Percentiles rank a stretch among this genome's conserved stretches.
Conservation (phyloP, 2,113 vertebrate species). For the Egretta garzetta region DNA sequence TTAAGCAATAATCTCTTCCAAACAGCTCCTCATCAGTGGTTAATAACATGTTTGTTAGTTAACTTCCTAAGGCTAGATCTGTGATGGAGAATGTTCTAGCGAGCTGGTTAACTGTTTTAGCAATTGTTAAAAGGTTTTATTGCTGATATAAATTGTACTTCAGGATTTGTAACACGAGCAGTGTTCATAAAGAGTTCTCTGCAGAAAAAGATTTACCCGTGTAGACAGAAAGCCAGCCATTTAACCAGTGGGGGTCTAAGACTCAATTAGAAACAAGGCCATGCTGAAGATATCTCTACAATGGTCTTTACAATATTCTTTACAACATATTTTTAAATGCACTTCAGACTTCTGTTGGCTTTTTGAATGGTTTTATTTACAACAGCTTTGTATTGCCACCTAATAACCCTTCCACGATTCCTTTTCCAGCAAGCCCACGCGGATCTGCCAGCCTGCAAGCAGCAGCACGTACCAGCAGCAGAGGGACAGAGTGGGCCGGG, state of each 20-base stretch:
- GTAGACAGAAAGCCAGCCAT: neutral
- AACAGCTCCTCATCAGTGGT: constrained; percentile 36
- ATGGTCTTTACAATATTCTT: neutral
- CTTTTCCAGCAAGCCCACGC: neutral
- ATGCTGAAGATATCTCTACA: neutral
- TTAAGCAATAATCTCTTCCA: constrained; percentile 64
- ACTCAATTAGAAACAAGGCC: constrained; percentile 9
- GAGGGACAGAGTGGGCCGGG: neutral
- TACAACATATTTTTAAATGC: neutral
- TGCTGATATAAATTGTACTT: constrained; percentile 4
- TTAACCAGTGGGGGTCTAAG: neutral
- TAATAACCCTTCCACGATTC: neutral
- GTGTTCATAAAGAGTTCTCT: constrained; percentile 14
- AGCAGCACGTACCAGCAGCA: neutral
- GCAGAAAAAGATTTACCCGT: neutral
- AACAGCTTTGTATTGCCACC: neutral
- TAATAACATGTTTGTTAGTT: constrained; percentile 61
- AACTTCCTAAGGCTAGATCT: constrained; percentile 50
- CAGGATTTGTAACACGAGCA: constrained; percentile 7
- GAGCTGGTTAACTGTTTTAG: constrained; percentile 8
- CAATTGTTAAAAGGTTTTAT: constrained; percentile 38
- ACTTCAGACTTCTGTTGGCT: neutral
- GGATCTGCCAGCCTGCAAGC: neutral
- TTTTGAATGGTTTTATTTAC: neutral
- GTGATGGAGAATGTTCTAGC: neutral